These are phyloP conservation scores for Thalassoma bifasciatum DNA, from an alignment of 2,113 vertebrate genomes.

Conservation along the genomic window DNA sequence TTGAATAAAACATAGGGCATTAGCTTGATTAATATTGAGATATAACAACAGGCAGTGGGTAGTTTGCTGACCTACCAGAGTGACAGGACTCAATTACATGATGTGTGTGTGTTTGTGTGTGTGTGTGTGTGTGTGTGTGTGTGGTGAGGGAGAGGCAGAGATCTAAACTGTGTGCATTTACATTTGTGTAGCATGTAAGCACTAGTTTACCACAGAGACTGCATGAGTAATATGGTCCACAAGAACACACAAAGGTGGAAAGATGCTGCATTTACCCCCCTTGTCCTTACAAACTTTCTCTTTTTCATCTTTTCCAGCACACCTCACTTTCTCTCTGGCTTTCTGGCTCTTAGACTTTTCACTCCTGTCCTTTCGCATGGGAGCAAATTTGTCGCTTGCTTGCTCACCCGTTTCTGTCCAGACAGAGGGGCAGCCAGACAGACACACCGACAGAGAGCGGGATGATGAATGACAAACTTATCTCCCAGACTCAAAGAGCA, in stretches of 20 bases:
- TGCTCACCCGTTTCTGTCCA: constrained; percentile 15
- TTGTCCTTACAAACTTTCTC: background rate
- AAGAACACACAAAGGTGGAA: background rate
- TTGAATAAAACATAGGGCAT: constrained; percentile 73
- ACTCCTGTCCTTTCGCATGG: constrained; percentile 15
- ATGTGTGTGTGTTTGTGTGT: background rate
- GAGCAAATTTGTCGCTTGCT: constrained; percentile 22
- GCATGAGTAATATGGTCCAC: background rate
- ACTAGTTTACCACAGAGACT: too few relatives aligned
- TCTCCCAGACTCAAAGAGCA: constrained; percentile 53
- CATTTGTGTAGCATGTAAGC: background rate
- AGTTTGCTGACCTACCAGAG: constrained; percentile 43
- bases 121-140: too few relatives aligned
- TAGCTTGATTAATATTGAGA: constrained; percentile 59
- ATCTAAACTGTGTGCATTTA: background rate
- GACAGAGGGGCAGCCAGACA: background rate
- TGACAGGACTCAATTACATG: constrained; percentile 46
- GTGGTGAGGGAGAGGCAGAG: background rate
- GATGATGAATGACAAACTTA: constrained; percentile 60
- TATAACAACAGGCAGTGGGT: constrained; percentile 39
- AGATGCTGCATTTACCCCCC: background rate
- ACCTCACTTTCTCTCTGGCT: background rate
- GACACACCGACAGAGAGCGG: constrained; percentile 11
- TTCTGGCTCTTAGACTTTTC: background rate
- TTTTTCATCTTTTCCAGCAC: constrained; percentile 5